phyloP scores from a whole-genome alignment of 2,888 invertebrate genomes.

The Sceliomorpha sp. region DNA sequence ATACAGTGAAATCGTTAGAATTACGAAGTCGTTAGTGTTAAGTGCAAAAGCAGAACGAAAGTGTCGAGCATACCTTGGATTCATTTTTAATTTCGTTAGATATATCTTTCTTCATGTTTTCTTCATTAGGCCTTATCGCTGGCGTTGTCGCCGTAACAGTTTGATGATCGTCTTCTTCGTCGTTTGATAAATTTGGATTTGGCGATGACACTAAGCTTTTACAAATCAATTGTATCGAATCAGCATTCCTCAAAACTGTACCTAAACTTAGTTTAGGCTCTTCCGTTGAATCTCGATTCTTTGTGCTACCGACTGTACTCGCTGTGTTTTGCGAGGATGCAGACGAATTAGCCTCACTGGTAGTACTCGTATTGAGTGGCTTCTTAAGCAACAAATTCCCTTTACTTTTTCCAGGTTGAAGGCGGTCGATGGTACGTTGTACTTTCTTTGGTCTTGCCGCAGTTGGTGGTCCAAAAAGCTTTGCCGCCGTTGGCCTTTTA shows the following conservation, averaged over 20 bases:
- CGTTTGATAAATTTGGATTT: constrained; percentile 74
- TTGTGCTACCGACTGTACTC: constrained; percentile 81
- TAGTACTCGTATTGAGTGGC: constrained; percentile 81
- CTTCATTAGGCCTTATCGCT: constrained; percentile 35
- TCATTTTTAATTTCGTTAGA: constrained; percentile 17
- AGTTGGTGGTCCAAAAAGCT: constrained; percentile 72
- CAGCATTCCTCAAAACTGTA: constrained; percentile 84
- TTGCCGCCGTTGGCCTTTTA: constrained; percentile 78
- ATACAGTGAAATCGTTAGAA: constrained; percentile 1
- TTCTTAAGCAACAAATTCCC: constrained; percentile 89
- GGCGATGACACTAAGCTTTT: constrained; percentile 76
- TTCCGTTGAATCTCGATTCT: constrained; percentile 71
- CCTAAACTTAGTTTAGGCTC: constrained; percentile 92
- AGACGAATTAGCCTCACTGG: constrained; percentile 21
- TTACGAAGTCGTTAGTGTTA: too few relatives aligned
- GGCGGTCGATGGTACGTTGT: constrained; percentile 90
- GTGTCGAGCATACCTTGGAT: constrained; percentile 26
- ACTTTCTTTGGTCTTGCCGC: constrained; percentile 82
- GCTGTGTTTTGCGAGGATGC: constrained; percentile 77
- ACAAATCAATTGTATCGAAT: constrained; percentile 77
- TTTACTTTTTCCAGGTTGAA: constrained; percentile 93
- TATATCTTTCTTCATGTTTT: constrained; percentile 11
- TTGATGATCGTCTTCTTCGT: constrained; percentile 78
- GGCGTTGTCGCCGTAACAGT: constrained; percentile 65
- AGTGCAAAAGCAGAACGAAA: not conserved